Conservation (phyloP, 2,113 vertebrate species). For the Clarias gariepinus region DNA sequence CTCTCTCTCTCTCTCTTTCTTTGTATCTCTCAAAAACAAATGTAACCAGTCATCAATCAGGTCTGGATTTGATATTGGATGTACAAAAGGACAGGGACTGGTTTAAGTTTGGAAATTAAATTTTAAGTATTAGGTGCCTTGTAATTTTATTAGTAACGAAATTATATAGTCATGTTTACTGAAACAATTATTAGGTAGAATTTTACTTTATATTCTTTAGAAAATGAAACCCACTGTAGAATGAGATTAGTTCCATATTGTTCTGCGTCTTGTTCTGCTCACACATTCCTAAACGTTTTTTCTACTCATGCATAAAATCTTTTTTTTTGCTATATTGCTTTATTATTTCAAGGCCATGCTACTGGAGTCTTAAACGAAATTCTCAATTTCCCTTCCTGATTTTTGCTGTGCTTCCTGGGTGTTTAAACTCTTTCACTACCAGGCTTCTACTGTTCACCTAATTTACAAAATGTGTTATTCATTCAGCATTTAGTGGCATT, state of each 20-base stretch:
- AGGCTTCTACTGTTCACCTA: not conserved
- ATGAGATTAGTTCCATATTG: not conserved
- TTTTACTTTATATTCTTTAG: not conserved
- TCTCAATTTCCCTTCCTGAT: not conserved
- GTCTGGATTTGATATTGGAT: no score
- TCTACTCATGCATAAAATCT: not conserved
- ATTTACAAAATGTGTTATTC: not conserved
- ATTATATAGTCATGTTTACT: not conserved
- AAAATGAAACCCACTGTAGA: not conserved
- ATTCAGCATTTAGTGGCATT: slow-evolving; percentile 16
- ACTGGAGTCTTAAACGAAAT: not conserved
- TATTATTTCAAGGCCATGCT: not conserved
- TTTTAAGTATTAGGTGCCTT: not conserved
- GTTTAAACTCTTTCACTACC: not conserved
- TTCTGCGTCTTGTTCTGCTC: not conserved
- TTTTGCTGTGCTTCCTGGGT: not conserved
- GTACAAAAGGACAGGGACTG: no score
- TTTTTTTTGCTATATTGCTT: no score
- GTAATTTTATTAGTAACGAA: not conserved
- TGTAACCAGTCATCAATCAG: no score
- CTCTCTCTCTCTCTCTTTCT: no score
- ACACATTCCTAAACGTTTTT: not conserved
- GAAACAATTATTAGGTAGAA: not conserved
- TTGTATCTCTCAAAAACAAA: no score
- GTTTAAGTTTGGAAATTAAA: not conserved